Conservation (phyloP, 2,888 invertebrate species). For the Tenthredo mesomela region DNA sequence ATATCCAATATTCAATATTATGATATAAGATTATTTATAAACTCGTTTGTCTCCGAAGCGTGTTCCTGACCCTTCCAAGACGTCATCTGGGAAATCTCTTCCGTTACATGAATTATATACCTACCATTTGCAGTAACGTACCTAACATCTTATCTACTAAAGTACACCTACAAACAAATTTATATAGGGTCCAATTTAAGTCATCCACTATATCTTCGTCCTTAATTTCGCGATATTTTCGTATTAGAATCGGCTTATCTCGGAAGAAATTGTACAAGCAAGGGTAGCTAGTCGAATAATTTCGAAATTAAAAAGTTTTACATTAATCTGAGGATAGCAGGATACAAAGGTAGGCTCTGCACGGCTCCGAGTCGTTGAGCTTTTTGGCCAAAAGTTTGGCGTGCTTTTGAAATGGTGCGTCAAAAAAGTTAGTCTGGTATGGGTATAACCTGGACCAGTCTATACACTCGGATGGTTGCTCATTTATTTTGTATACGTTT, state of each 20-base stretch:
- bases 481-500: constrained; percentile 15
- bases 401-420: too few relatives aligned
- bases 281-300: background rate
- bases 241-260: background rate
- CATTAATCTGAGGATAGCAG: constrained; percentile 1
- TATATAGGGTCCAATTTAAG: background rate
- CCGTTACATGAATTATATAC: constrained; percentile 30
- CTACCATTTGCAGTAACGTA: constrained; percentile 30
- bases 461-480: background rate
- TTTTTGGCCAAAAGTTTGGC: constrained; percentile 5
- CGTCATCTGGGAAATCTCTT: constrained; percentile 69
- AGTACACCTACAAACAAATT: background rate
- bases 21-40: constrained; percentile 68
- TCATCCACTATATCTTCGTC: background rate
- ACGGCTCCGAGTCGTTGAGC: background rate
- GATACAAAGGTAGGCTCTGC: background rate
- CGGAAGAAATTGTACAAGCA: background rate
- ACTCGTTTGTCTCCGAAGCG: constrained; percentile 50
- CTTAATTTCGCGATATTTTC: background rate
- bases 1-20: constrained; percentile 13
- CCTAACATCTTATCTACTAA: background rate
- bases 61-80: constrained; percentile 57
- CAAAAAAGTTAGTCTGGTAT: background rate
- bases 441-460: background rate
- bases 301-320: background rate